Evolutionary conservation across 2,113 vertebrate species (phyloP).

Genomic region (Eidolon helvum): DNA sequence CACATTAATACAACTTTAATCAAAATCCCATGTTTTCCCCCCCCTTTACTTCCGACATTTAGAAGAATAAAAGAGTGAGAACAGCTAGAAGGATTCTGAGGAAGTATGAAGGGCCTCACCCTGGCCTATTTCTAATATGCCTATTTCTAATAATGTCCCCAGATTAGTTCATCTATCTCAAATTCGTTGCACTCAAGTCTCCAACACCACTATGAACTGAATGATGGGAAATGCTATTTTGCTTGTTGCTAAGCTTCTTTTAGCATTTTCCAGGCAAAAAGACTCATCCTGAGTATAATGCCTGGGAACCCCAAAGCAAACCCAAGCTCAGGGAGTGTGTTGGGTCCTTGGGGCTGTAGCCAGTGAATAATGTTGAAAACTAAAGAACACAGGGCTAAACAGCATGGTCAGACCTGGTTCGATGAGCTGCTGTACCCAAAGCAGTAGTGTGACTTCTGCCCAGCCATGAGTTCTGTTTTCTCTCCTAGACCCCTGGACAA

Average conservation of each 20-base stretch:
- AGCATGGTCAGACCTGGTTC: not conserved
- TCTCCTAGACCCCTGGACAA: not conserved
- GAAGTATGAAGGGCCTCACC: not conserved
- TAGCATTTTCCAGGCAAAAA: not conserved
- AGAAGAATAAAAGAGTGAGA: not conserved
- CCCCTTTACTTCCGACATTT: not conserved
- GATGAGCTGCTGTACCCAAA: not conserved
- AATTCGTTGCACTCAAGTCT: not conserved
- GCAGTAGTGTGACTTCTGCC: not conserved
- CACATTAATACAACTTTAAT: rapidly evolving
- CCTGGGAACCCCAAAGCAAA: not conserved
- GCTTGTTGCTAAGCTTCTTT: not conserved
- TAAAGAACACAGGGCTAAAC: not conserved
- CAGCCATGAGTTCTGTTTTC: not conserved
- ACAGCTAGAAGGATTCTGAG: not conserved
- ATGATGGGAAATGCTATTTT: not conserved
- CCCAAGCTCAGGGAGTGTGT: not conserved
- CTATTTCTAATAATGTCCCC: not conserved
- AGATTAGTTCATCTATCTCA: not conserved
- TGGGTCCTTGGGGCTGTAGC: too few relatives aligned
- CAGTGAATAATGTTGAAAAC: not conserved
- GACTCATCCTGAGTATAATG: not conserved
- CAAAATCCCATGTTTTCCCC: not conserved
- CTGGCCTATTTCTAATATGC: not conserved
- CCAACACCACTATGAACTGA: not conserved